Conservation (phyloP, 1,140 invertebrate species). For the Achroia grisella region DNA sequence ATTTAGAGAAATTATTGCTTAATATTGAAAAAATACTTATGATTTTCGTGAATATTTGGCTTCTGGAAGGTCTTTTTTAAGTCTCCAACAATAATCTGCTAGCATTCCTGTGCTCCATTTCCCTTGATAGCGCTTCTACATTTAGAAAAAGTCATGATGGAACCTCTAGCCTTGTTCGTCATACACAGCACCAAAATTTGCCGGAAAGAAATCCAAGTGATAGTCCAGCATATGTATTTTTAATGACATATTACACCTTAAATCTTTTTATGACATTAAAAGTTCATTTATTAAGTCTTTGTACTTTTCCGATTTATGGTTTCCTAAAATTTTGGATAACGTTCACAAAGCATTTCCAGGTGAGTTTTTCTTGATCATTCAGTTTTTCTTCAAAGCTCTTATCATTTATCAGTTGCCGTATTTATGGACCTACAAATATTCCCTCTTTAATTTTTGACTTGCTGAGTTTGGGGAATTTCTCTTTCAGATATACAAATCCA, state of each 20-base stretch:
- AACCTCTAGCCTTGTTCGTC: conserved; percentile 52
- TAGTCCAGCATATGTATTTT: conserved; percentile 11
- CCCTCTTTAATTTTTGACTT: conserved; percentile 37
- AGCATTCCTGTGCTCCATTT: too few species aligned
- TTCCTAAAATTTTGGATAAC: conserved; percentile 13
- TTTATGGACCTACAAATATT: conserved; percentile 37
- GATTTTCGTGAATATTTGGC: too few species aligned
- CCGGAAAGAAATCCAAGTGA: conserved; percentile 8
- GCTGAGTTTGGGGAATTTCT: conserved; percentile 25
- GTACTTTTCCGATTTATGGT: conserved; percentile 7
- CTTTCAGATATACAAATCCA: conserved; percentile 26
- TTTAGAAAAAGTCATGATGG: conserved; percentile 41
- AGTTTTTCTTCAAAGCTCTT: conserved; percentile 10
- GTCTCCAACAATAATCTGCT: too few species aligned
- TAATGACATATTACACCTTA: conserved; percentile 9
- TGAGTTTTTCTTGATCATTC: conserved; percentile 11
- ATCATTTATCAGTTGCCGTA: conserved; percentile 20
- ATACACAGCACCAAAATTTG: conserved; percentile 34
- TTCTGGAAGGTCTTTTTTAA: too few species aligned
- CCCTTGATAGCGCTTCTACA: conserved; percentile 40
- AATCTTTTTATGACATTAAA: conserved; percentile 8
- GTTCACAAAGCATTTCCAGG: conserved; percentile 13
- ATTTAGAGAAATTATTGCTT: too few species aligned
- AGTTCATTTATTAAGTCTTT: conserved; percentile 1
- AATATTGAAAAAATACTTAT: too few species aligned